Percentiles rank a stretch among this genome's conserved stretches.
Evolutionary conservation across 2,888 invertebrate species (phyloP).

Genomic region (Julus scanicus): DNA sequence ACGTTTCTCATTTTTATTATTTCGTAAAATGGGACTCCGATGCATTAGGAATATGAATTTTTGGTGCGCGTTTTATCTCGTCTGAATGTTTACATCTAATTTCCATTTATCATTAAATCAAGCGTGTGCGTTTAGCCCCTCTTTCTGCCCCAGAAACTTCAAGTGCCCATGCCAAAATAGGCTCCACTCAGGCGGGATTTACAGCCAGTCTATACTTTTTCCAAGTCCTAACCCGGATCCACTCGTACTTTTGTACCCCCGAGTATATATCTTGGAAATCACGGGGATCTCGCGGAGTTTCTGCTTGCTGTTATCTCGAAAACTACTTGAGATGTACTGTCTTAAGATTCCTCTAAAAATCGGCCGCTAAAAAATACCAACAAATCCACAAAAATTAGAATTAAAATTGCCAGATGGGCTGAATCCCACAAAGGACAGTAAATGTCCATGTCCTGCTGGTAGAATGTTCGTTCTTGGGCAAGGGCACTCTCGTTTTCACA

Average conservation of each 20-base stretch:
- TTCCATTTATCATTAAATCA: constrained; percentile 11
- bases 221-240: background rate
- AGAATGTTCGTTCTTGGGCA: no score
- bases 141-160: background rate
- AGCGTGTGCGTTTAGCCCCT: background rate
- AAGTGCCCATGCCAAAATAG: background rate
- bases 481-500: background rate
- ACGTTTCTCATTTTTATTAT: constrained; percentile 4
- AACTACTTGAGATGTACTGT: background rate
- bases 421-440: no score
- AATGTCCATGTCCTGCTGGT: no score
- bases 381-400: no score
- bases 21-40: background rate
- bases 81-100: background rate
- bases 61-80: background rate
- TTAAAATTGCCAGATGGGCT: no score
- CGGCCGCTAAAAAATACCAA: no score
- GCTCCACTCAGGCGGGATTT: background rate
- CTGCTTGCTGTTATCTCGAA: background rate
- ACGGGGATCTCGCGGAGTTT: no score
- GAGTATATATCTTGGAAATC: no score
- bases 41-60: constrained; percentile 27
- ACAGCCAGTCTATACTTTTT: background rate
- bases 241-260: background rate
- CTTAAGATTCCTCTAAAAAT: no score